Base-by-base conservation (phyloP, 2,797 vertebrate genomes). In the Oryzias dopingdopingensis region DNA sequence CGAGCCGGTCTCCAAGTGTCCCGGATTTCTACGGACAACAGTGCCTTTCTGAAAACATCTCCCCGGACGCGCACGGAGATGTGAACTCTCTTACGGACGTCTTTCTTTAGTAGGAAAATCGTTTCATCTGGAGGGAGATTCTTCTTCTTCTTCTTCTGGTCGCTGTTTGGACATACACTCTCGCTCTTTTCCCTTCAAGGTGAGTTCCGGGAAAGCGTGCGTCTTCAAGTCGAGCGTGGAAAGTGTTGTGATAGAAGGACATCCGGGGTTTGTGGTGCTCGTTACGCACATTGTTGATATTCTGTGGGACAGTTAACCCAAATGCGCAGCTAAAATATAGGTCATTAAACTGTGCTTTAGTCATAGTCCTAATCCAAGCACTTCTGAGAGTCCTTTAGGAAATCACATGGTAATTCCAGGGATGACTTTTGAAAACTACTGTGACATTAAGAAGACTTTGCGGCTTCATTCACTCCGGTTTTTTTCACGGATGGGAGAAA, bases 41-140 rank as follows among this genome's bases (percentile, higher is more conserved):
- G 81, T 87, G 86, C 82, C 85, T 87, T 84, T 56, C 23, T 52
- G 37, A 53, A 49, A 26, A 14, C 51, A 15, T 16, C 52, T 59
- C 59, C 48, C 63, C 14, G 58, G 65, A 76, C 70, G 52, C 6
- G 52, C 5, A 65, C 49, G 69, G 67, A 66, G 63, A 90, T 86
- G 87, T 85, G 72, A 91, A 90, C 85, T 83, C 79, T 68, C 59
- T 58, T 1, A 42, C 56, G 84, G 84, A 85, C 86, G 78, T 68
- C 60, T 72, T 72, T 68, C 48, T 8, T 23, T 18, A 24, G 53
- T 42, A 41, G 41, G 16, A 18, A 17, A 6, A 14, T 2, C 5
- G 26, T 63, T 74, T 22, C 41, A 16, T 12, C 61, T 12, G 45
- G 54, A 14, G 32, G 10, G 32, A 37, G 10, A 37, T 37, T 37